Evolutionary conservation across 2,797 vertebrate species (phyloP).

Genomic region (Enteromius trimaculatus): DNA sequence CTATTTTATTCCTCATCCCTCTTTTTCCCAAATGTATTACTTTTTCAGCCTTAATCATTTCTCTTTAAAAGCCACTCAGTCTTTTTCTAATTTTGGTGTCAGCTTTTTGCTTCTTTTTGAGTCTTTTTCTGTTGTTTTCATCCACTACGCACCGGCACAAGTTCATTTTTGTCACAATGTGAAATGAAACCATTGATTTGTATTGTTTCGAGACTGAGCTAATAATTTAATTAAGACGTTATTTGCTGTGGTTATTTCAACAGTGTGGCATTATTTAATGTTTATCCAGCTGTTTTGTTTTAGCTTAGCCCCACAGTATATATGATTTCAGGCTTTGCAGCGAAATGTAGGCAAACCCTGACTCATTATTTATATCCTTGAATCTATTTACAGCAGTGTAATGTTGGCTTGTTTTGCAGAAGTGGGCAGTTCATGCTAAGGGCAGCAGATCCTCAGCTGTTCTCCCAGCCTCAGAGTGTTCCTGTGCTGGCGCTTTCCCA

Average conservation of each 20-base stretch:
- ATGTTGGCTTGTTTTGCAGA: slow-evolving; percentile 66
- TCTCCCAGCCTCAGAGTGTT: slow-evolving; percentile 78
- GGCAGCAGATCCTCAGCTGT: slow-evolving; percentile 75
- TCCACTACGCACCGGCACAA: not conserved
- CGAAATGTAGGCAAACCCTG: not conserved
- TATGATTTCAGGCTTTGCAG: not conserved
- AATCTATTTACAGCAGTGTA: slow-evolving; percentile 8
- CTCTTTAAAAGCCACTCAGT: slow-evolving; percentile 2
- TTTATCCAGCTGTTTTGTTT: slow-evolving; percentile 13
- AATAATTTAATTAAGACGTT: not conserved
- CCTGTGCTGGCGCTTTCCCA: slow-evolving; percentile 80
- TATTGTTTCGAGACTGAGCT: not conserved
- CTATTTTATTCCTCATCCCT: not conserved
- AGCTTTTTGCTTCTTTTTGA: not conserved
- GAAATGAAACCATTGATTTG: not conserved
- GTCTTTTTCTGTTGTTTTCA: not conserved
- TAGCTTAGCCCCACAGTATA: not conserved
- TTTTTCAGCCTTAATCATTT: slow-evolving; percentile 12
- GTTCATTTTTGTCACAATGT: not conserved
- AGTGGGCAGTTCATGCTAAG: slow-evolving; percentile 82
- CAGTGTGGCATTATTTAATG: not conserved
- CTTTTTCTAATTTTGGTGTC: not conserved
- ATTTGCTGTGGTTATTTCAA: not conserved
- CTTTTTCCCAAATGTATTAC: not conserved
- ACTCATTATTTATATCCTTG: slow-evolving; percentile 23